phyloP scores from a whole-genome alignment of 1,140 invertebrate species.

The Lethocerus indicus region DNA sequence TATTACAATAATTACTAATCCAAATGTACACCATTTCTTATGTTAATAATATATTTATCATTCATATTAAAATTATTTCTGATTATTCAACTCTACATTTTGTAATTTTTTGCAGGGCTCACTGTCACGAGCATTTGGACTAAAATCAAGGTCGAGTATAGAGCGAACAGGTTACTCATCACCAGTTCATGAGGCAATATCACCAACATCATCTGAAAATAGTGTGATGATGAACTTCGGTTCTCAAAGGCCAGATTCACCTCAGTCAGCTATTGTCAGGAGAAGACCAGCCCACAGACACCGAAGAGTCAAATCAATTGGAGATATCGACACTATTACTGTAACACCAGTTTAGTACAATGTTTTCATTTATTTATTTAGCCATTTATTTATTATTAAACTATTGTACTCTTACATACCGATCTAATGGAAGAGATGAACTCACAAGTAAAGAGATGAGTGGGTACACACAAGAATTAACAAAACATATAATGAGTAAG shows the following conservation, averaged over 20 bases:
- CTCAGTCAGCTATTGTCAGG: conserved; percentile 25
- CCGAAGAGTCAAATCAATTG: conserved; percentile 49
- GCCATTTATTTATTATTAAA: no score
- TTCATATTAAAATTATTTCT: no score
- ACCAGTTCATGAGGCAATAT: conserved; percentile 28
- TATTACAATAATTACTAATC: no score
- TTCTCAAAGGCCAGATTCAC: conserved; percentile 23
- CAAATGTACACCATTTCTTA: no score
- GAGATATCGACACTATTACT: conserved; percentile 42
- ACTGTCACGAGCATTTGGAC: conserved; percentile 51
- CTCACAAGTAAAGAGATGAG: no score
- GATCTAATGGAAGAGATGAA: no score
- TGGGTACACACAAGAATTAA: no score
- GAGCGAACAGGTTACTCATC: conserved; percentile 27
- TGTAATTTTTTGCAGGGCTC: conserved; percentile 41
- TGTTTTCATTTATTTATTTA: no score
- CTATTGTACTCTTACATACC: no score
- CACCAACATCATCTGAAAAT: conserved; percentile 22
- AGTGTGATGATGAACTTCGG: conserved; percentile 17
- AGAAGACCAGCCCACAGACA: conserved; percentile 25
- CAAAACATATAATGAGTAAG: no score
- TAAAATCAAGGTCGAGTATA: conserved; percentile 32
- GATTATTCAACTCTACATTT: no score
- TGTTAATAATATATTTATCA: no score
- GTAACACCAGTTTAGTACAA: conserved; percentile 23